These are phyloP conservation scores for Netelia melanura DNA, from an alignment of 2,888 invertebrate species.

Conservation along the genomic window DNA sequence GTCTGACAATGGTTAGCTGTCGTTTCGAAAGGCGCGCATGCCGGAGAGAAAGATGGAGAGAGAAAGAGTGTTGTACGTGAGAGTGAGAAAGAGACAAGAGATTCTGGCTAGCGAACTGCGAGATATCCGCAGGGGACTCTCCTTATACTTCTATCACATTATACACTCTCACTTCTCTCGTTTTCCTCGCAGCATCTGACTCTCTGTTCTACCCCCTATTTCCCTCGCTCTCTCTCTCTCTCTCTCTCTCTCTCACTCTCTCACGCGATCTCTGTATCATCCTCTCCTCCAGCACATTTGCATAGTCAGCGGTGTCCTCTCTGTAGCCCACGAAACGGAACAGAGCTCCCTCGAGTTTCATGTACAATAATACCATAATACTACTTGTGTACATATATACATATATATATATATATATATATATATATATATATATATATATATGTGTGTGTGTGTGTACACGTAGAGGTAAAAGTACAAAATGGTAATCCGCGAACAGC, in stretches of 20 bases:
- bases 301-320: constrained; percentile 53
- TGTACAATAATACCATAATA: constrained; percentile 22
- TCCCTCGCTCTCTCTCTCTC: constrained; percentile 14
- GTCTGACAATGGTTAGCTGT: constrained; percentile 68
- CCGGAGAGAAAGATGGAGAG: constrained; percentile 26
- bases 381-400: not conserved
- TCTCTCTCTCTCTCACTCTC: not conserved
- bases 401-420: not conserved
- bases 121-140: constrained; percentile 68
- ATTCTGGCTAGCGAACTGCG: constrained; percentile 60
- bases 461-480: constrained; percentile 50
- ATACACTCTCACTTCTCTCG: constrained; percentile 64
- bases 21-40: constrained; percentile 51
- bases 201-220: not conserved
- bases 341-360: constrained; percentile 35
- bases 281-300: constrained; percentile 51
- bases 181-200: constrained; percentile 40
- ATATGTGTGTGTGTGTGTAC: constrained; percentile 5
- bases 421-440: not conserved
- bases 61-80: not conserved
- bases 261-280: not conserved
- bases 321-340: not conserved
- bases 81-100: constrained; percentile 20
- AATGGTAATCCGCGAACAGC: constrained; percentile 60
- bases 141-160: constrained; percentile 67